Conservation (phyloP, 1,140 invertebrate species). For the Caenorhabditis inopinata region DNA sequence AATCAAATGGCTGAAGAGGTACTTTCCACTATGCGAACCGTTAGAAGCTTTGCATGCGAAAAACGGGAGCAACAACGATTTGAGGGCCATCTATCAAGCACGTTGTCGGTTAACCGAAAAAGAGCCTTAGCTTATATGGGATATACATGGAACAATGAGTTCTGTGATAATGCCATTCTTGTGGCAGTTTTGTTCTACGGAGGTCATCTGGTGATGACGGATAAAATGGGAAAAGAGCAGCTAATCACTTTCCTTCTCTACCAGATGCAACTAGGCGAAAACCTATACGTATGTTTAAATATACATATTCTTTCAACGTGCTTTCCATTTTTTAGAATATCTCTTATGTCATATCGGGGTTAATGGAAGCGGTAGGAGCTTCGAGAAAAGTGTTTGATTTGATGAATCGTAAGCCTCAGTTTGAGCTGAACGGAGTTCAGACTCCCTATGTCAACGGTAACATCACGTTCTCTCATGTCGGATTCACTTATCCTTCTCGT, state of each 20-base stretch:
- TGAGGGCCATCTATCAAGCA: constrained; percentile 28
- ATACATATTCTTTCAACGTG: not conserved
- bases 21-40: constrained; percentile 56
- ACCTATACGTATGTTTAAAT: constrained; percentile 49
- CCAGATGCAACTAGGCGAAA: constrained; percentile 66
- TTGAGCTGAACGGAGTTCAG: constrained; percentile 54
- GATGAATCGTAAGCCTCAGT: constrained; percentile 66
- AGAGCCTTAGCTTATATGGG: constrained; percentile 52
- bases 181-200: constrained; percentile 63
- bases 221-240: constrained; percentile 50
- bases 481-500: constrained; percentile 69
- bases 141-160: constrained; percentile 58
- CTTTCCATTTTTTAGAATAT: constrained; percentile 56
- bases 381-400: constrained; percentile 68
- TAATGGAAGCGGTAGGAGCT: constrained; percentile 68
- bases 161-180: constrained; percentile 57
- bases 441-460: constrained; percentile 52
- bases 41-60: constrained; percentile 61
- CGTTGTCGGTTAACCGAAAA: constrained; percentile 42
- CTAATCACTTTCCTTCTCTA: constrained; percentile 63
- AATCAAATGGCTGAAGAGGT: constrained; percentile 66
- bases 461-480: constrained; percentile 68
- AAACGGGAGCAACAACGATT: constrained; percentile 52
- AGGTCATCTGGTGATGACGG: constrained; percentile 57
- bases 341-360: constrained; percentile 66